These are phyloP conservation scores for Gryllus longicercus DNA, from an alignment of 2,888 invertebrate species.

Conservation along the genomic window DNA sequence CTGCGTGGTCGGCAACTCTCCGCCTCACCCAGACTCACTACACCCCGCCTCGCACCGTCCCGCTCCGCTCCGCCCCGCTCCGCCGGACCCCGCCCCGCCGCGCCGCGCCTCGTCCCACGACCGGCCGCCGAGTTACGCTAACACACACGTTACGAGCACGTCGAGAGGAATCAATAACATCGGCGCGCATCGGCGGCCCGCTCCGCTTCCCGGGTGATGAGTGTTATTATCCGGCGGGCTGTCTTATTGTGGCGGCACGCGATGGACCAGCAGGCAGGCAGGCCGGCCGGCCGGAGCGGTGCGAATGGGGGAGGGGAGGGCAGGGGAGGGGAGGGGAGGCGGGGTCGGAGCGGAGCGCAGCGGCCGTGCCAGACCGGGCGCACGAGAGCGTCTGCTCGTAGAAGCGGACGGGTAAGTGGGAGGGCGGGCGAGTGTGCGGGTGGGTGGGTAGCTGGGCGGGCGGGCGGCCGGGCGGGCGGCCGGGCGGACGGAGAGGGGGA, in stretches of 20 bases:
- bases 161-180: constrained; percentile 2
- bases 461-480: no score
- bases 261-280: neutral
- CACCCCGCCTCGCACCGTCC: neutral
- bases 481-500: no score
- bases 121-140: constrained; percentile 1
- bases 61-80: neutral
- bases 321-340: neutral
- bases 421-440: no score
- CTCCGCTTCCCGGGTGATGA: constrained; percentile 17
- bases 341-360: neutral
- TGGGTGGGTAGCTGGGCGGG: no score
- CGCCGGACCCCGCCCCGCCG: no score
- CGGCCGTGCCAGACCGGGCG: no score
- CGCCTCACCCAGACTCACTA: neutral
- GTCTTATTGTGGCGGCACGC: constrained; percentile 17
- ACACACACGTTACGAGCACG: neutral
- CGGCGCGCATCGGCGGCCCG: neutral
- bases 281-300: neutral
- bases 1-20: neutral
- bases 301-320: neutral
- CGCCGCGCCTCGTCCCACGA: neutral
- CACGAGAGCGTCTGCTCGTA: no score
- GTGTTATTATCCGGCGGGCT: constrained; percentile 2
- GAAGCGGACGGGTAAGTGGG: no score